Conservation (phyloP, 2,797 vertebrate species). For the Sitta carolinensis region DNA sequence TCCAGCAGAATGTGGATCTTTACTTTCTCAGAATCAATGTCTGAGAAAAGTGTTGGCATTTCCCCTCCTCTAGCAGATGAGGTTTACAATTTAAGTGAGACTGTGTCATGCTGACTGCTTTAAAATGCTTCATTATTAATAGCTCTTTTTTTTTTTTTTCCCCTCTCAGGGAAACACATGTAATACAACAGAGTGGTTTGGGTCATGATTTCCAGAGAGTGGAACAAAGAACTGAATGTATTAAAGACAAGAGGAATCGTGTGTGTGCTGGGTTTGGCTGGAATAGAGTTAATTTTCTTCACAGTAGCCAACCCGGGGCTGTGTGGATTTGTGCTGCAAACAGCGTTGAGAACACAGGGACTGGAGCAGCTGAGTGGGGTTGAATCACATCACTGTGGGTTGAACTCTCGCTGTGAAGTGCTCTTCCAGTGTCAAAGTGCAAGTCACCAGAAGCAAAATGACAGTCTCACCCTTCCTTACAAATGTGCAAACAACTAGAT, state of each 20-base stretch:
- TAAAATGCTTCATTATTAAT: not conserved
- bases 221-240: not conserved
- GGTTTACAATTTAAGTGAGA: not conserved
- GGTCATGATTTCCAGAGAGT: not conserved
- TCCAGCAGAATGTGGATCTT: not conserved
- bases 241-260: not conserved
- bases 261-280: not conserved
- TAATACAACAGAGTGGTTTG: not conserved
- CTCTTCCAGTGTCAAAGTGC: not conserved
- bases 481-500: not conserved
- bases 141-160: fast-evolving
- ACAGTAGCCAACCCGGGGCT: fast-evolving
- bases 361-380: not conserved
- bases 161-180: not conserved
- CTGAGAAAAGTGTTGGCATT: not conserved
- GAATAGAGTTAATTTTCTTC: not conserved
- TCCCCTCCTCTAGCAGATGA: not conserved
- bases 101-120: not conserved
- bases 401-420: not conserved
- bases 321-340: not conserved
- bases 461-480: not conserved
- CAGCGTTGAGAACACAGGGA: not conserved
- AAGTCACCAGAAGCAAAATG: not conserved
- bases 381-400: not conserved
- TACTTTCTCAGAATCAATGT: not conserved